These are phyloP conservation scores for Xestobium rufovillosum DNA, from an alignment of 2,888 invertebrate species.

Conservation along the genomic window DNA sequence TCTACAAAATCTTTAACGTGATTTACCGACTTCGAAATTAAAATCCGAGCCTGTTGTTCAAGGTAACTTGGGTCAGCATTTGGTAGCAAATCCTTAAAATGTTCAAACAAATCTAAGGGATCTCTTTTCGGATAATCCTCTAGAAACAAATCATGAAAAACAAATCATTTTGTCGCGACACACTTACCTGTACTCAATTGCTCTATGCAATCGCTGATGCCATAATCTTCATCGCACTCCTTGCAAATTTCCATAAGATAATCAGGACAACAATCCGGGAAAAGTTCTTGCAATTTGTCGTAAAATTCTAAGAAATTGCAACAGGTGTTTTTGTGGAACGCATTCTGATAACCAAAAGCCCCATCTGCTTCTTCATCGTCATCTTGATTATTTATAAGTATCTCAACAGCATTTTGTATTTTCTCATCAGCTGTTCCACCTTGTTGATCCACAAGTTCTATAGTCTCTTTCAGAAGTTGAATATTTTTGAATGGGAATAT, in stretches of 20 bases:
- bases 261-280: constrained; percentile 18
- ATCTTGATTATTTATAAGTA: no score
- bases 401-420: no score
- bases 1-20: constrained; percentile 31
- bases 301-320: constrained; percentile 8
- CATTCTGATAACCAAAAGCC: no score
- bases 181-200: background rate
- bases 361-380: no score
- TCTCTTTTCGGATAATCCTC: constrained; percentile 16
- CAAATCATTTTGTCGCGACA: background rate
- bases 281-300: constrained; percentile 17
- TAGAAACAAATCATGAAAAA: constrained; percentile 8
- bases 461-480: no score
- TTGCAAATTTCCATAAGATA: constrained; percentile 17
- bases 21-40: constrained; percentile 24
- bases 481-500: no score
- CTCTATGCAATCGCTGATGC: constrained; percentile 7
- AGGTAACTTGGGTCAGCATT: constrained; percentile 37
- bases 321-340: no score
- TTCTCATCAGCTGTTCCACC: no score
- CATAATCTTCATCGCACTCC: constrained; percentile 8
- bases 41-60: constrained; percentile 28
- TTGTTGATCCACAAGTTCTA: no score
- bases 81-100: constrained; percentile 35
- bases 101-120: no score